Evolutionary conservation across 2,113 vertebrate species (phyloP).

Genomic region (Gobius niger): DNA sequence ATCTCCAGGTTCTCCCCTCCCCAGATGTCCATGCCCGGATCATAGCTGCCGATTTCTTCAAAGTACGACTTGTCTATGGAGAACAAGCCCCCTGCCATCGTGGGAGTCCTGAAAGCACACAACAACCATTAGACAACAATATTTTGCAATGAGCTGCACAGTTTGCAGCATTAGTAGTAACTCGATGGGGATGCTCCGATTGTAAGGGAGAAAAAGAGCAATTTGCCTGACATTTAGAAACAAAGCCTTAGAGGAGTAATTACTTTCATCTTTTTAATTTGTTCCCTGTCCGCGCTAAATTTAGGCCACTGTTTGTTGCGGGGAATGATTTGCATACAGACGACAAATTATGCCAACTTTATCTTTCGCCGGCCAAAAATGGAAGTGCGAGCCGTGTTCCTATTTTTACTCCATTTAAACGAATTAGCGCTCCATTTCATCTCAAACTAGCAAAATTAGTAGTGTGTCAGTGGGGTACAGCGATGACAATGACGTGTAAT

Average conservation of each 20-base stretch:
- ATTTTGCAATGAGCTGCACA: not conserved
- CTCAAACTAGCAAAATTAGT: slow-evolving; percentile 18
- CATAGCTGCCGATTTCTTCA: slow-evolving; percentile 98
- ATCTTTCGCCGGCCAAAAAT: slow-evolving; percentile 21
- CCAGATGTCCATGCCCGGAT: slow-evolving; percentile 99
- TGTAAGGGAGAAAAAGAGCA: slow-evolving; percentile 37
- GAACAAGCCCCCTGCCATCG: slow-evolving; percentile 98
- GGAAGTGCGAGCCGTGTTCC: slow-evolving; percentile 13
- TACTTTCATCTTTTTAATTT: slow-evolving; percentile 47
- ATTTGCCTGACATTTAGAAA: slow-evolving; percentile 49
- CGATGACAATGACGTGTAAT: slow-evolving; percentile 34
- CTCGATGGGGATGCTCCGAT: slow-evolving; percentile 15
- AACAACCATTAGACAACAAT: not conserved
- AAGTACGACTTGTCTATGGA: slow-evolving; percentile 97
- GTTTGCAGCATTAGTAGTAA: slow-evolving; percentile 10
- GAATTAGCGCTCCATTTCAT: slow-evolving; percentile 14
- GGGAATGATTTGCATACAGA: slow-evolving; percentile 44
- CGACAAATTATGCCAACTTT: slow-evolving; percentile 22
- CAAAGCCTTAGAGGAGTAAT: slow-evolving; percentile 43
- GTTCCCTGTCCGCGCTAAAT: slow-evolving; percentile 28
- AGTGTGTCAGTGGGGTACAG: not conserved
- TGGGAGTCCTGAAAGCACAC: slow-evolving; percentile 86
- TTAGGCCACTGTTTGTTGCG: slow-evolving; percentile 38
- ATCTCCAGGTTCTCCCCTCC: slow-evolving; percentile 99
- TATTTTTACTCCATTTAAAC: slow-evolving; percentile 21